Percentiles rank a stretch among this genome's conserved stretches.
phyloP scores from a whole-genome alignment of 1,140 invertebrate genomes.

The Venustaconcha ellipsiformis region DNA sequence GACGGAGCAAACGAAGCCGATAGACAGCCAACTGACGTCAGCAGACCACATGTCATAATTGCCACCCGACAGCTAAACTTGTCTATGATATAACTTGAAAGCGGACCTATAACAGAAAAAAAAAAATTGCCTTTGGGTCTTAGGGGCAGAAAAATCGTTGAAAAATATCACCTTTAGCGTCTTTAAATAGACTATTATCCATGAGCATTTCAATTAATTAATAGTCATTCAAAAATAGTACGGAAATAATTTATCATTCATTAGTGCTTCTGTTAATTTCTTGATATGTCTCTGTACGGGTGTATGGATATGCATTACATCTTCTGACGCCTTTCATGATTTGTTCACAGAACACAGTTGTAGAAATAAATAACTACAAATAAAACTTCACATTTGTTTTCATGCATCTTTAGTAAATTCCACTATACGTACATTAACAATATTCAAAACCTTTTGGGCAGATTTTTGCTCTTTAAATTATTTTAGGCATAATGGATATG shows the following conservation, averaged over 20 bases:
- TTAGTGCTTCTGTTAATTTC: background rate
- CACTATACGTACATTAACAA: no score
- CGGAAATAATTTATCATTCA: background rate
- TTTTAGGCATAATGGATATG: no score
- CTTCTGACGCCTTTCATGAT: no score
- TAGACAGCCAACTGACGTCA: constrained; percentile 24
- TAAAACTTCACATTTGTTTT: no score
- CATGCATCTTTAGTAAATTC: no score
- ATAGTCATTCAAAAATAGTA: no score
- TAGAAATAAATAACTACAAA: no score
- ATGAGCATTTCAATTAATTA: background rate
- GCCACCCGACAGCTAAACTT: constrained; percentile 21
- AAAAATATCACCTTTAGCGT: background rate
- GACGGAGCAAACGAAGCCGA: constrained; percentile 26
- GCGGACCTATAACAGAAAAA: constrained; percentile 17
- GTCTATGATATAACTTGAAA: constrained; percentile 28
- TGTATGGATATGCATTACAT: background rate
- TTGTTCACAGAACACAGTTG: no score
- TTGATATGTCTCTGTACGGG: background rate
- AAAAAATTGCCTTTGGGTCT: background rate
- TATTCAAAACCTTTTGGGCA: no score
- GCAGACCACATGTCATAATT: constrained; percentile 22
- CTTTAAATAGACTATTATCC: background rate
- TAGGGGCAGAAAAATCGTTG: background rate
- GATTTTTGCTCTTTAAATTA: no score